Base-by-base conservation (phyloP, 2,113 vertebrate genomes). In the Podocnemis expansa region DNA sequence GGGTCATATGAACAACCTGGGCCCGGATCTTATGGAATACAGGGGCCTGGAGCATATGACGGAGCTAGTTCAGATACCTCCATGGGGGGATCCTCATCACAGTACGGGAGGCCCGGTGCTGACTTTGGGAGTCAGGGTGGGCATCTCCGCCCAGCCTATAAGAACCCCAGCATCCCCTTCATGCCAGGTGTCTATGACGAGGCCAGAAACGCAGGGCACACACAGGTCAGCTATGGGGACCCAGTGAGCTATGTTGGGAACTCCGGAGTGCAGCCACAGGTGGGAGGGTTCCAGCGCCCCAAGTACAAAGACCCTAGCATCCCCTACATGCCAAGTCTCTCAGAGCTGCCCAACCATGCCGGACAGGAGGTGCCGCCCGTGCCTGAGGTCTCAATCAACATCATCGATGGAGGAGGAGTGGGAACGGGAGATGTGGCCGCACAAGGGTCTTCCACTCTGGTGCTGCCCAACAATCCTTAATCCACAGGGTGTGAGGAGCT, bases 91-190 rank as follows among this genome's bases (percentile, higher is more conserved):
- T 70, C 4, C 34, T 9, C 17, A 2, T 8, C n/a, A 34, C 63
- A n/a, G 63, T 19, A 34, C 10, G 34, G 63, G 63, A n/a, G 8
- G 63, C 63, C 9, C 8, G 63, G n/a, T 34, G 34, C 19, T 10
- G 63, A 17, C 9, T 10, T 16, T 4, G n/a, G 2, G 17, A n/a
- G 17, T 5, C 63, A 17, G 2, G 21, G 2, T 2, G n/a, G 8
- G 63, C 63, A 38, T 17, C 0, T 21, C 19, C 17, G 3, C 8
- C 63, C 63, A 10, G n/a, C 38, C 63, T 70, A 70, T 38, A 70
- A n/a, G 63, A 2, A n/a, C 17, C 63, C 63, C 63, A 8, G 63
- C 34, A 34, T 67, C 14, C 63, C 63, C 17, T 67, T 21, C 34
- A 8, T n/a, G 34, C 63, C 63, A 67, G 63, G 63, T 67, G 8